Evolutionary conservation across 1,140 invertebrate species (phyloP).

Genomic region (Tetramorium parvispinum): DNA sequence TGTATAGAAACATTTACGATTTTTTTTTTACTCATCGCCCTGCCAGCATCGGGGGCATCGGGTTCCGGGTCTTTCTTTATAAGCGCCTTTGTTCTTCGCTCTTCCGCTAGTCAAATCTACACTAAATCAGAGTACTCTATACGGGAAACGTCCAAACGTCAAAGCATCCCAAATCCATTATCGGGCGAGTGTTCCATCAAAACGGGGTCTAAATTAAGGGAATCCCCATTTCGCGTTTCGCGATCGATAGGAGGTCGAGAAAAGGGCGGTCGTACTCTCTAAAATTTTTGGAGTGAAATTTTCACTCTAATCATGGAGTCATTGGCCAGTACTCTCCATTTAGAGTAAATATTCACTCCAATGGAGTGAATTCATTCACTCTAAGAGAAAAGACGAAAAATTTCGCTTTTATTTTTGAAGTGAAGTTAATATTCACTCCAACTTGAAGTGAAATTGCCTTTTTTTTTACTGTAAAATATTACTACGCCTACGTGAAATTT

Average conservation of each 20-base stretch:
- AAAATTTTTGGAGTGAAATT: too few species aligned
- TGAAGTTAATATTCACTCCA: too few species aligned
- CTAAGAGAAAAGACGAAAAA: too few species aligned
- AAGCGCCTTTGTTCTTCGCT: conserved; percentile 34
- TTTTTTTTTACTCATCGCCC: conserved; percentile 6
- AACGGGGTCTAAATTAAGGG: conserved; percentile 63
- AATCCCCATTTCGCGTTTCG: conserved; percentile 59
- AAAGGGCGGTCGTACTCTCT: not conserved
- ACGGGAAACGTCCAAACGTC: conserved; percentile 57
- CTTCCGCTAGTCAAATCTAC: conserved; percentile 29
- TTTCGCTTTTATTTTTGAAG: too few species aligned
- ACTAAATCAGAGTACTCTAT: conserved; percentile 44
- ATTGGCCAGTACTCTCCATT: too few species aligned
- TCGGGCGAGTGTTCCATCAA: conserved; percentile 60
- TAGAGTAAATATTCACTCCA: too few species aligned
- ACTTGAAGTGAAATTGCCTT: too few species aligned
- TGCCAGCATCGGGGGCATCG: not conserved
- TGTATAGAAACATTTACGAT: conserved; percentile 38
- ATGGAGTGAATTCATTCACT: too few species aligned
- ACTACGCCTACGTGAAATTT: too few species aligned
- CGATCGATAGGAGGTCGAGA: conserved; percentile 55
- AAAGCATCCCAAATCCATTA: conserved; percentile 61
- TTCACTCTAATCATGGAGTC: too few species aligned
- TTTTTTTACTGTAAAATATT: too few species aligned
- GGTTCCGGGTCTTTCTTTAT: conserved; percentile 7